Evolutionary conservation across 2,888 invertebrate species (phyloP), one percentile per base, ranked within the genome.

Genomic region (Ametastegia equiseti): DNA sequence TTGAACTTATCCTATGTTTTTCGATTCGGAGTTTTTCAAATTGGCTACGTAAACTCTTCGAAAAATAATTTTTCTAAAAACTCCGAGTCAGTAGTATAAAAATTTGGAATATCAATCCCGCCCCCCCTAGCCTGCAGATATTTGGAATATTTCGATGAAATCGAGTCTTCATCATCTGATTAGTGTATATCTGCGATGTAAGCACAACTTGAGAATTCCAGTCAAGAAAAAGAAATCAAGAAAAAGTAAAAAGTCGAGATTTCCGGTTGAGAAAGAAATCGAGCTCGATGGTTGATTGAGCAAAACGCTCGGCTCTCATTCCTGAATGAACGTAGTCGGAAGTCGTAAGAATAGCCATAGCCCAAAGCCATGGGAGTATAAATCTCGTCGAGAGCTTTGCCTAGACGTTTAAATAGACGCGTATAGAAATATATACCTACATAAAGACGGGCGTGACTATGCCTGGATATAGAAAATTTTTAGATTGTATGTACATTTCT

Each of bases 261-360:
- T 39, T 0, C 19, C 9, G 19, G 1, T n/a, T 39, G n/a, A 13
- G 36, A 27, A 57, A 57, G 57, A 57, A 27, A 27, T 2, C 57
- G 65, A n/a, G n/a, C n/a, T n/a, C n/a, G 36, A 39, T 65, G 36
- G 33, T 75, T 54, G 50, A 75, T 54, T 50, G 73, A 75, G 54
- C 33, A 75, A 54, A 75, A 75, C 54, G n/a, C n/a, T n/a, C 9
- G 5, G 11, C 19, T 33, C 36, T 50, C 36, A n/a, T n/a, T 75
- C 36, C 15, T 75, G 33, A 75, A 75, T 75, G 75, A 75, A 75
- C 23, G 27, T n/a, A n/a, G n/a, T 9, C 42, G 45, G 45, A 71
- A 45, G 71, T 27, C 47, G 47, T 13, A 15, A 47, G 47, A 47
- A 71, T 71, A 45, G 45, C 47, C 60, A 60, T 60, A 60, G 60